Conservation (phyloP, 2,113 vertebrate species). For the Rhadina sibilatrix region DNA sequence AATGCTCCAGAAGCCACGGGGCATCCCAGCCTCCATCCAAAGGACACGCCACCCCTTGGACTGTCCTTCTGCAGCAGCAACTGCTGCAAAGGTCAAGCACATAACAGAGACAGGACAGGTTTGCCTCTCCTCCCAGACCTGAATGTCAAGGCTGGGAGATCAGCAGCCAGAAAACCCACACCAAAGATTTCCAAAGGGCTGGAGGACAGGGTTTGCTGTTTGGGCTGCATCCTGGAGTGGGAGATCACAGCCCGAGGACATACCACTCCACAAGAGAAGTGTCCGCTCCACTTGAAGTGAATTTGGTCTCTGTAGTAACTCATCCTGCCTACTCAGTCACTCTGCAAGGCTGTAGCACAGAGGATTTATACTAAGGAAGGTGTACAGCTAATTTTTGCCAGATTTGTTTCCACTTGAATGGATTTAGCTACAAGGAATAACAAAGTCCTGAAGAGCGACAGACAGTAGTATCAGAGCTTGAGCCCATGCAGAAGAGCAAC, state of each 20-base stretch:
- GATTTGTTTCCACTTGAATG: neutral
- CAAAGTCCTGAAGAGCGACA: neutral
- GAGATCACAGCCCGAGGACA: accelerated
- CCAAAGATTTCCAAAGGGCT: neutral
- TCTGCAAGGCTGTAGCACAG: neutral
- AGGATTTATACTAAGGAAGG: neutral
- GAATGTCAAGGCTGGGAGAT: conserved; percentile 17
- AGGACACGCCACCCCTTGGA: neutral
- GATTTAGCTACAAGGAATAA: neutral
- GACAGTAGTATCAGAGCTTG: neutral
- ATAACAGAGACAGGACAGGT: neutral
- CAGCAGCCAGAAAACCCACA: neutral
- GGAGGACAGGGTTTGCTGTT: neutral
- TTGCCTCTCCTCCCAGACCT: neutral
- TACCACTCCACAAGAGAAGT: neutral
- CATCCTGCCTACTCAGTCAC: neutral
- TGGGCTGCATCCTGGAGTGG: neutral
- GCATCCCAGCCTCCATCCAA: neutral
- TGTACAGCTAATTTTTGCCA: neutral
- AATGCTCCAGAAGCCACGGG: neutral
- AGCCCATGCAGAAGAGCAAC: neutral
- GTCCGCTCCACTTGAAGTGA: neutral
- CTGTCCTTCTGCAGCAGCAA: neutral
- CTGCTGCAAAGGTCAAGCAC: conserved; percentile 49
- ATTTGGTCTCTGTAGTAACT: neutral